A percentile compares a stretch with the other conserved stretches of the same genome.
phyloP scores from a whole-genome alignment of 1,140 invertebrate genomes.

The Drosophila paulistorum region DNA sequence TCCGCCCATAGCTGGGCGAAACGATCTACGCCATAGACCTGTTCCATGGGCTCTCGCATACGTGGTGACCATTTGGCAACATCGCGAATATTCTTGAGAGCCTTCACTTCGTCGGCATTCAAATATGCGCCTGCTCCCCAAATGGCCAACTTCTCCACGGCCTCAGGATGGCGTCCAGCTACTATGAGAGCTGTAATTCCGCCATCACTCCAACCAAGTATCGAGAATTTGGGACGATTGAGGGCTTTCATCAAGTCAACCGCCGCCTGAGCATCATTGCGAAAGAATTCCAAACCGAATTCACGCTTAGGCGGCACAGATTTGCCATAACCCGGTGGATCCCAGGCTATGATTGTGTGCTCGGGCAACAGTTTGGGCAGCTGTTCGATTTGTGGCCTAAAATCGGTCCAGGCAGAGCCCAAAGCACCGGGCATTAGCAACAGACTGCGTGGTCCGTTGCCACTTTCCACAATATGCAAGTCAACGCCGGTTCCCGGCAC shows the following conservation, averaged over 20 bases:
- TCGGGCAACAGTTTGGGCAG: slow-evolving; percentile 86
- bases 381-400: slow-evolving; percentile 90
- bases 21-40: slow-evolving; percentile 90
- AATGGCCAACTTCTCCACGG: slow-evolving; percentile 89
- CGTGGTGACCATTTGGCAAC: slow-evolving; percentile 91
- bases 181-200: slow-evolving; percentile 91
- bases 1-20: slow-evolving; percentile 88
- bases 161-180: slow-evolving; percentile 87
- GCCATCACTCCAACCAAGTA: slow-evolving; percentile 95
- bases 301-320: slow-evolving; percentile 90
- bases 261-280: slow-evolving; percentile 89
- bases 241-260: slow-evolving; percentile 89
- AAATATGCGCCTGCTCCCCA: slow-evolving; percentile 92
- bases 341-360: slow-evolving; percentile 92
- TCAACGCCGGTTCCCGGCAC: slow-evolving; percentile 83
- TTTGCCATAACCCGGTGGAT: slow-evolving; percentile 94
- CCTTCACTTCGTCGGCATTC: slow-evolving; percentile 87
- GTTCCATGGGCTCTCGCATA: slow-evolving; percentile 89
- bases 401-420: slow-evolving; percentile 91
- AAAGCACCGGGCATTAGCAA: slow-evolving; percentile 91
- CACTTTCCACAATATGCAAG: slow-evolving; percentile 89
- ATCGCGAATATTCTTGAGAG: slow-evolving; percentile 88
- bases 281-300: slow-evolving; percentile 89
- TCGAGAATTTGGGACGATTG: slow-evolving; percentile 88
- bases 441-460: slow-evolving; percentile 87